These are phyloP conservation scores for Sorex araneus DNA, from an alignment of 2,113 vertebrate genomes.

Conservation along the genomic window DNA sequence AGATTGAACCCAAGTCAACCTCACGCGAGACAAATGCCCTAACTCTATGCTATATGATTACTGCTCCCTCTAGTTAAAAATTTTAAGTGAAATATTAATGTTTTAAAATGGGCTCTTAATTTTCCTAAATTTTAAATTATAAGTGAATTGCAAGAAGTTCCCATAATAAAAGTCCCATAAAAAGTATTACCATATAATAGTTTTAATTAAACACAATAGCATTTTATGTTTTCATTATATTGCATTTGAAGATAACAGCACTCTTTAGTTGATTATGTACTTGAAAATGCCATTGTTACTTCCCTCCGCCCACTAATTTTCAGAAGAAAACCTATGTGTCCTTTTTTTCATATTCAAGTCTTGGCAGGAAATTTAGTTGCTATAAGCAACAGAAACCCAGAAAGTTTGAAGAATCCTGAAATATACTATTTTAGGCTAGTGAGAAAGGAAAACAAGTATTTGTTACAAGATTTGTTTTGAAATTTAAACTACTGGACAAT, in stretches of 20 bases:
- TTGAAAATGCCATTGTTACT: constrained; percentile 60
- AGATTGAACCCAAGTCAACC: too few relatives aligned
- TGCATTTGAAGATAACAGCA: constrained; percentile 38
- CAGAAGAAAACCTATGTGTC: constrained; percentile 59
- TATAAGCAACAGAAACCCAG: constrained; percentile 39
- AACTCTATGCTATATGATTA: too few relatives aligned
- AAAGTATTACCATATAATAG: background rate
- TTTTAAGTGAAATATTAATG: background rate
- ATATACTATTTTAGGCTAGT: background rate
- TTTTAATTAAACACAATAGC: background rate
- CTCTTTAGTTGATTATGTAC: constrained; percentile 33
- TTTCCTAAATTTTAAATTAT: too few relatives aligned
- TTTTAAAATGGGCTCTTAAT: too few relatives aligned
- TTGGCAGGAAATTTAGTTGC: constrained; percentile 59
- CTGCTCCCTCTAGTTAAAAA: too few relatives aligned
- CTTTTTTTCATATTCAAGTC: constrained; percentile 50
- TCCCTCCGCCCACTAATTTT: constrained; percentile 37
- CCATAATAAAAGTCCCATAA: too few relatives aligned
- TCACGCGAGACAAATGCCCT: too few relatives aligned
- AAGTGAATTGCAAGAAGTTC: too few relatives aligned
- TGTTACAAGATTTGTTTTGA: constrained; percentile 35
- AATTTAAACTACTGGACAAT: background rate
- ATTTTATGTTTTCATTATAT: constrained; percentile 13
- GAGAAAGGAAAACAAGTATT: background rate
- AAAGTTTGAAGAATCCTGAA: constrained; percentile 18